Evolutionary conservation across 2,797 vertebrate genomes (phyloP), one percentile per base, ranked within the genome.

Genomic region (Furcifer pardalis): DNA sequence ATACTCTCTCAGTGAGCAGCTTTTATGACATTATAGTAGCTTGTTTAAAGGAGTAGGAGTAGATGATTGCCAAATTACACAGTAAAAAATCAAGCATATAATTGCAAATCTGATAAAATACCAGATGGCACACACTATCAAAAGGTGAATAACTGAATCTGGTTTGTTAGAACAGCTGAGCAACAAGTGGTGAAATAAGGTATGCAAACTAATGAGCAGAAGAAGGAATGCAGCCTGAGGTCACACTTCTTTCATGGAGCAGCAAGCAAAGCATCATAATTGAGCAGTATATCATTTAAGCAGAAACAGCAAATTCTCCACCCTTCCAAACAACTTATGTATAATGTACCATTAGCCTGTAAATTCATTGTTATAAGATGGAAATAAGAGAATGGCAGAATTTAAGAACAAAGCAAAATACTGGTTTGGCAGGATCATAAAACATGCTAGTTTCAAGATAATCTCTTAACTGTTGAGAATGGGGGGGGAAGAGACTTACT

Each of bases 81-180:
- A 81, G 17, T 74, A 32, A 44, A n/a, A 81, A 85, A 80, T n/a
- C 40, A 78, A 82, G 88, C 46, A 88, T 86, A 59, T 40, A 86
- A 79, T 89, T 91, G 46, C 80, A 89, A 49, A 59, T 1, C 23
- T 74, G 35, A 84, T 82, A 91, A 37, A 87, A 86, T 6, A 86
- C 60, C 42, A 84, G 59, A 82, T 7, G 4, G 77, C 1, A 1
- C 0, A 59, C 10, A 84, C 68, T 85, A 90, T 81, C 44, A 46
- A 77, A 92, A 74, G 7, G 81, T 63, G 77, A 86, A 71, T 42
- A 92, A 90, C 0, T 91, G 77, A 66, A 87, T 79, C 32, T 8
- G 63, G 72, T 89, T 78, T 92, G 62, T 42, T 75, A 78, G 83
- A 82, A 84, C 85, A 90, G 85, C 1, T n/a, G 2, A 91, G 1